Percentiles rank a stretch among this genome's conserved stretches.
These are phyloP conservation scores for Hippocampus zosterae DNA, from an alignment of 2,113 vertebrate species.

Conservation along the genomic window DNA sequence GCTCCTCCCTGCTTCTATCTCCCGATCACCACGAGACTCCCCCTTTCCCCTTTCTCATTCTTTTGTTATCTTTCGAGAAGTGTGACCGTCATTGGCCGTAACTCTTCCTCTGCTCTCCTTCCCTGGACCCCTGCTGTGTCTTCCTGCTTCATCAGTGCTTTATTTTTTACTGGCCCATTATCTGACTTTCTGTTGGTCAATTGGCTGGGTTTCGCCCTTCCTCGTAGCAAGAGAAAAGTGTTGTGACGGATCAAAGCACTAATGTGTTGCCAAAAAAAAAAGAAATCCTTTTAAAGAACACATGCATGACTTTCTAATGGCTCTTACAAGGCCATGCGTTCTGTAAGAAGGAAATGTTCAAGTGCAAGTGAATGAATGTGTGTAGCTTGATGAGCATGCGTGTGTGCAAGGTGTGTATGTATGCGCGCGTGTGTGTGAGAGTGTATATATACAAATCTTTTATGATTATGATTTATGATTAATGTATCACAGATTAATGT, in stretches of 20 bases:
- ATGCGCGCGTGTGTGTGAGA: neutral
- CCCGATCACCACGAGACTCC: slow-evolving; percentile 70
- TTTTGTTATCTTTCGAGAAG: slow-evolving; percentile 69
- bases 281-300: slow-evolving; percentile 66
- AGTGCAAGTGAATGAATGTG: slow-evolving; percentile 20
- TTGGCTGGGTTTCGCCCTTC: slow-evolving; percentile 54
- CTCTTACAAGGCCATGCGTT: slow-evolving; percentile 56
- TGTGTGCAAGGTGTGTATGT: slow-evolving; percentile 8
- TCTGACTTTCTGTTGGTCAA: slow-evolving; percentile 53
- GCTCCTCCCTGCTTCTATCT: slow-evolving; percentile 75
- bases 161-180: slow-evolving; percentile 39
- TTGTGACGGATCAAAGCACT: slow-evolving; percentile 64
- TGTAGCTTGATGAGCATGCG: slow-evolving; percentile 42
- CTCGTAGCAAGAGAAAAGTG: slow-evolving; percentile 68
- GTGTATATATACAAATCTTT: slow-evolving; percentile 59
- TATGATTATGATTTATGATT: slow-evolving; percentile 48
- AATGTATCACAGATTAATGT: slow-evolving; percentile 68
- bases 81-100: slow-evolving; percentile 49
- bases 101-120: slow-evolving; percentile 33
- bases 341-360: slow-evolving; percentile 53
- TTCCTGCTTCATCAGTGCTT: slow-evolving; percentile 58
- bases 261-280: slow-evolving; percentile 75
- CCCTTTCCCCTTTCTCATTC: slow-evolving; percentile 57
- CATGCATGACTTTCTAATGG: slow-evolving; percentile 71
- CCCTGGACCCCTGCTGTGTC: slow-evolving; percentile 49